Evolutionary conservation across 2,797 vertebrate species (phyloP).

Genomic region (Furcifer pardalis): DNA sequence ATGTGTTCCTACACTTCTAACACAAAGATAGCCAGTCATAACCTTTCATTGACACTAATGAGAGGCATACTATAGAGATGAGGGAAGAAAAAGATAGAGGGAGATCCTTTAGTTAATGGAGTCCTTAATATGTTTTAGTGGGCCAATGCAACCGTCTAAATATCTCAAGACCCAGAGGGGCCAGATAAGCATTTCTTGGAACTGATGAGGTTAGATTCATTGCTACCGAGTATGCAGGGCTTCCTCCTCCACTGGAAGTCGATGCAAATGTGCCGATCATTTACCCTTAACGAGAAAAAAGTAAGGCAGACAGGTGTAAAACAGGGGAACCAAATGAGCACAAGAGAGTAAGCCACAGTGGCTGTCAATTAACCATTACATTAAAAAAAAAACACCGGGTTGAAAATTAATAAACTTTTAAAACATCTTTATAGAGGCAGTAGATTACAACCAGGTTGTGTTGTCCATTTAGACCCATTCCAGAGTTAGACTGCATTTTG

Average conservation of each 20-base stretch:
- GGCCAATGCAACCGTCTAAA: conserved; percentile 60
- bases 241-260: conserved; percentile 45
- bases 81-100: conserved; percentile 1
- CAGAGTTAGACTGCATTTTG: conserved; percentile 61
- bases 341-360: not conserved
- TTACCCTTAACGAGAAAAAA: conserved; percentile 48
- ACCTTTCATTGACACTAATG: conserved; percentile 62
- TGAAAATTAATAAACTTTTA: conserved; percentile 54
- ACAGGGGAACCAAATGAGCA: conserved; percentile 47
- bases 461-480: conserved; percentile 50
- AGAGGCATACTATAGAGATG: conserved; percentile 56
- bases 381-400: conserved; percentile 51
- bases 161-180: conserved; percentile 70
- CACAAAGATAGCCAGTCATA: not conserved
- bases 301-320: conserved; percentile 51
- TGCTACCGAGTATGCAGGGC: conserved; percentile 50
- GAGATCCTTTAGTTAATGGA: conserved; percentile 65
- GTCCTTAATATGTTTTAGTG: conserved; percentile 71
- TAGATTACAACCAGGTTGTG: conserved; percentile 67
- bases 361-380: conserved; percentile 30
- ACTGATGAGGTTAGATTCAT: conserved; percentile 70
- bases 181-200: conserved; percentile 46
- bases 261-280: conserved; percentile 29
- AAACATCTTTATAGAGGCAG: conserved; percentile 38
- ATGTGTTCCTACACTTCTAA: not conserved